Evolutionary conservation across 64 coral and sea anemone genomes (phyloP), one percentile per base, ranked within the genome.

Genomic region (Cladopsammia gracilis): DNA sequence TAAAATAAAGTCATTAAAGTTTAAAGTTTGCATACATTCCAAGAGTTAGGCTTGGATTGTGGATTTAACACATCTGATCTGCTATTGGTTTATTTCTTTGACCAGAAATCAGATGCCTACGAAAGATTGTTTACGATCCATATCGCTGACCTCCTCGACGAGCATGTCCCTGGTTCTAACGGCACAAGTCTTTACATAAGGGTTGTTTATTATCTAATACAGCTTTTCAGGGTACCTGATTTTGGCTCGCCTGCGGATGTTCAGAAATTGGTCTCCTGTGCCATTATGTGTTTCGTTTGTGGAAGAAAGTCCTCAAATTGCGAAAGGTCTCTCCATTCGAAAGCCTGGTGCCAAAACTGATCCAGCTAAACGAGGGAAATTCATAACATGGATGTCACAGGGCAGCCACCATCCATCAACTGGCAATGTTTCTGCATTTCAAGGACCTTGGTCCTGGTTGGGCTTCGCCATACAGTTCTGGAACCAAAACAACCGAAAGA

Each of bases 41-140:
- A 94, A 20, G 74, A 44, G 2, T 26, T 64, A 3, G 78, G 78
- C 51, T 70, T 94, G 25, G 48, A 73, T n/a, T 84, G 86, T 89
- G 78, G 92, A 26, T 94, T 94, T 10, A 94, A 70, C 34, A 44
- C 75, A 24, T 5, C 54, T 48, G 91, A 93, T 64, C 26, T 93
- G 51, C 51, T 87, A 12, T 57, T 81, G 25, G 70, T 86, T 54
- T 87, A 70, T 48, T 93, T 81, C 60, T 88, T 65, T 75, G 92
- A 88, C 42, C 92, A 93, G 50, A 93, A 93, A 24, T 88, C 92
- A 58, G 92, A 88, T 62, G 75, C 76, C 76, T 86, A 73, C 78
- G 73, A 66, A 67, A 78, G 65, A 7, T 61, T 89, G 65, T 88
- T 94, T 47, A 94, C 76, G 3, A 13, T 16, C 0, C 34, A 18